phyloP scores from a whole-genome alignment of 2,797 vertebrate genomes.

The Leptatherina wallacei region DNA sequence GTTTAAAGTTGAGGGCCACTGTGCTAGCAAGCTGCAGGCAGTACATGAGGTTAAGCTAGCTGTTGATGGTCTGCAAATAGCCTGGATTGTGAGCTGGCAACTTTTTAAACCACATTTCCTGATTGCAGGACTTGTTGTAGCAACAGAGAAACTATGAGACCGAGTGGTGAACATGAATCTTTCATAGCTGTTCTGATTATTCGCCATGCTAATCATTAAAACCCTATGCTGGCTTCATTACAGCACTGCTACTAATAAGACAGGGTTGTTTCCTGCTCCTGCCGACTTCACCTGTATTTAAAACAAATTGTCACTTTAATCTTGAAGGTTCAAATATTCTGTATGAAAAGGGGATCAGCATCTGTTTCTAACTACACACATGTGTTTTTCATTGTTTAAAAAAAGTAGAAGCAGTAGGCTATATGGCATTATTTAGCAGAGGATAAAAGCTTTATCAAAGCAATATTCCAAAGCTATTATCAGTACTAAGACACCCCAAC shows the following conservation, averaged over 20 bases:
- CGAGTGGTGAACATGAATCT: background rate
- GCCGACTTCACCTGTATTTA: constrained; percentile 26
- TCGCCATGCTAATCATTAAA: constrained; percentile 30
- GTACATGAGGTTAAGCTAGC: background rate
- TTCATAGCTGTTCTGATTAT: background rate
- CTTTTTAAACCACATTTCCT: constrained; percentile 4
- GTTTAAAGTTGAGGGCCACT: constrained; percentile 2
- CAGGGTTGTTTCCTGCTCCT: constrained; percentile 18
- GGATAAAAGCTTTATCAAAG: constrained; percentile 44
- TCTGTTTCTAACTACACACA: constrained; percentile 62
- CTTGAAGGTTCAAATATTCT: constrained; percentile 28
- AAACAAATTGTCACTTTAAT: constrained; percentile 23
- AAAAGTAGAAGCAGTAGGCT: constrained; percentile 22
- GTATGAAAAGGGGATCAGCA: constrained; percentile 43
- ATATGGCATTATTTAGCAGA: constrained; percentile 57
- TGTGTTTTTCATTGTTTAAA: constrained; percentile 59
- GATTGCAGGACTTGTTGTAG: background rate
- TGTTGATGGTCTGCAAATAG: constrained; percentile 7
- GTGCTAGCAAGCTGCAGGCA: background rate
- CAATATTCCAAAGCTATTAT: constrained; percentile 48
- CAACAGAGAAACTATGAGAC: background rate
- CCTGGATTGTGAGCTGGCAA: background rate
- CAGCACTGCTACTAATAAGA: constrained; percentile 9
- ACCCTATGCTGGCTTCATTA: constrained; percentile 6
- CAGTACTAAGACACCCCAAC: constrained; percentile 44